These are phyloP conservation scores for Pyralis farinalis DNA, from an alignment of 2,888 invertebrate genomes.

Conservation along the genomic window DNA sequence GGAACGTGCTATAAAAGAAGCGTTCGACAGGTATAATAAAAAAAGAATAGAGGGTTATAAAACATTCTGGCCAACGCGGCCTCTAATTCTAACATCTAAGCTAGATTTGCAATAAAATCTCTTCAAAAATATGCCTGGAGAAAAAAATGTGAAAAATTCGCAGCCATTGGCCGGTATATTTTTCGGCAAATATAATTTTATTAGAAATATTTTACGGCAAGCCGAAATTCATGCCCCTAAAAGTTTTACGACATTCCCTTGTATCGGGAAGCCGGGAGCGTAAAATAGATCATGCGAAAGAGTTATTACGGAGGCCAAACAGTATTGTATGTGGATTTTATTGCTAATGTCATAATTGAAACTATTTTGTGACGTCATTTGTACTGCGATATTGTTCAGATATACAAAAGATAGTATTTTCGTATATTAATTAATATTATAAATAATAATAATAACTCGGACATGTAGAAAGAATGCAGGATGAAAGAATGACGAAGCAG, in stretches of 20 bases:
- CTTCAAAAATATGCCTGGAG: conserved; percentile 9
- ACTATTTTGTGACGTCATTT: too few species aligned
- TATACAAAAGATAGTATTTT: too few species aligned
- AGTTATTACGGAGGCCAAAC: conserved; percentile 27
- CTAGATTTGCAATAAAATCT: conserved; percentile 17
- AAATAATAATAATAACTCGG: too few species aligned
- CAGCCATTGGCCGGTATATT: conserved; percentile 20
- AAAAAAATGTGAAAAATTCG: conserved; percentile 20
- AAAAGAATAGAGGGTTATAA: conserved; percentile 6
- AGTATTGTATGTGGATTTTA: conserved; percentile 30
- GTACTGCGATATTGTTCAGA: too few species aligned
- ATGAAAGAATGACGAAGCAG: too few species aligned
- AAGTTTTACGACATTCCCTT: conserved; percentile 49
- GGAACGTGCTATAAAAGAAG: not conserved
- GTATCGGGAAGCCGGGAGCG: conserved; percentile 35
- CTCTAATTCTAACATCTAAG: conserved; percentile 16
- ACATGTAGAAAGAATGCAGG: too few species aligned
- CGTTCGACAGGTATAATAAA: conserved; percentile 7
- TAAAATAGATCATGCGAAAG: conserved; percentile 43
- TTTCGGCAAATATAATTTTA: conserved; percentile 55
- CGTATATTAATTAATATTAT: too few species aligned
- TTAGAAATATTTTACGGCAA: conserved; percentile 54
- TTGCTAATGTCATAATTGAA: conserved; percentile 31
- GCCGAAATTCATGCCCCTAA: conserved; percentile 44
- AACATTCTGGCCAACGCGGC: conserved; percentile 2